Evolutionary conservation across 2,888 invertebrate genomes (phyloP).

Genomic region (Eristalis pertinax): DNA sequence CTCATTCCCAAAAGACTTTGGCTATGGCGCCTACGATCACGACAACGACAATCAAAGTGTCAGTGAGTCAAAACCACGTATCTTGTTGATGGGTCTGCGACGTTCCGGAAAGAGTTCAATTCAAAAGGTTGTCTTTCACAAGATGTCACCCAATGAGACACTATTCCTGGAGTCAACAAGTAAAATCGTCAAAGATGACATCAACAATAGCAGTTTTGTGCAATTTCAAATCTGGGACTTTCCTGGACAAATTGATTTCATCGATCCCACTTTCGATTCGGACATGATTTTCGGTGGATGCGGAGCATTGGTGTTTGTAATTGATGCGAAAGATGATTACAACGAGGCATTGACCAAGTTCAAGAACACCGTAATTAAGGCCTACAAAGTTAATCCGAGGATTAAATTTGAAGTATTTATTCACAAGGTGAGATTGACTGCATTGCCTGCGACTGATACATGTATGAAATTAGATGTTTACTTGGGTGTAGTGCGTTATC

Average conservation of each 20-base stretch:
- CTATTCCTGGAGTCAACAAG: constrained; percentile 98
- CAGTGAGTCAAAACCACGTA: constrained; percentile 89
- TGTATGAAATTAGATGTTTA: neutral
- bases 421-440: constrained; percentile 87
- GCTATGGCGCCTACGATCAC: constrained; percentile 93
- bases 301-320: constrained; percentile 98
- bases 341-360: constrained; percentile 96
- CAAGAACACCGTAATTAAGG: constrained; percentile 95
- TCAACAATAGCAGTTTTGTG: constrained; percentile 97
- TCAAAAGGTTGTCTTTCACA: constrained; percentile 99
- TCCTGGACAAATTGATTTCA: constrained; percentile 99
- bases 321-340: constrained; percentile 99
- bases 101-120: constrained; percentile 99
- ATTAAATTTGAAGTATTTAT: constrained; percentile 99
- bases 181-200: constrained; percentile 99
- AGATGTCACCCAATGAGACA: constrained; percentile 99
- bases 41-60: constrained; percentile 85
- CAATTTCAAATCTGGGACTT: constrained; percentile 99
- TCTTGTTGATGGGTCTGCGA: constrained; percentile 96
- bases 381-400: constrained; percentile 96
- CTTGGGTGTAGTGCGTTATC: neutral
- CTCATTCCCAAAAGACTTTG: constrained; percentile 94
- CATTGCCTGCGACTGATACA: neutral
- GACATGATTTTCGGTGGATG: constrained; percentile 98
- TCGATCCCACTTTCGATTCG: constrained; percentile 97